Base-by-base conservation (phyloP, 2,888 invertebrate genomes). In the Atrina japonica region DNA sequence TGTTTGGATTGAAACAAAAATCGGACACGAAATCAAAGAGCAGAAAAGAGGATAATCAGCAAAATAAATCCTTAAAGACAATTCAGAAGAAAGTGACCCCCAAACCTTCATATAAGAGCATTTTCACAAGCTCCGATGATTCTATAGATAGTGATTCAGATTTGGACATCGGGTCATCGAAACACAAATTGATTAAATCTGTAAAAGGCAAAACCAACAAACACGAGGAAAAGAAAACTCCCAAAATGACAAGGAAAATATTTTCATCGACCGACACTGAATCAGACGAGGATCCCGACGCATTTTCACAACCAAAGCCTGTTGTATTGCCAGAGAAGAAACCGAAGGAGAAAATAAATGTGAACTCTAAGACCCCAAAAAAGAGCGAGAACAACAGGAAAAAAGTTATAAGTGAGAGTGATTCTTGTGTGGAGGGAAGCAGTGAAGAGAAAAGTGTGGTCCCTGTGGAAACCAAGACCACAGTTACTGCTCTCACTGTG, bases 401-500 rank as follows among this genome's bases (percentile, higher is more conserved):
- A 50, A 68, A 53, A 47, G 25, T 35, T 35, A 40, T 35, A 40
- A 70, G 67, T 29, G 60, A 77, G 35, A 70, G 69, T 60, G 65
- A 64, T 41, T 70, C 66, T 40, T 69, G 67, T 70, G 73, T 74
- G 18, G 35, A 50, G 43, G 29, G 18, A n/a, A 64, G 25, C n/a
- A 69, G 67, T 67, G 73, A 76, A n/a, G 35, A 50, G 53, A 43
- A 27, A n/a, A 64, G 25, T 23, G 29, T 18, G 30, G n/a, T 23
- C n/a, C 25, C 27, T 21, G 7, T n/a, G 21, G 64, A 64, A 14
- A 52, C 14, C 9, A 53, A 50, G 41, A 18, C 43, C 29, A 21
- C 47, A 3, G 64, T 64, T 27, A 52, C 43, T 18, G 47, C 61
- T 11, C 66, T 66, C 23, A 70, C 66, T 3, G 55, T 55, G 16